Base-by-base conservation (phyloP, 2,888 invertebrate genomes). In the Nomada fucata region DNA sequence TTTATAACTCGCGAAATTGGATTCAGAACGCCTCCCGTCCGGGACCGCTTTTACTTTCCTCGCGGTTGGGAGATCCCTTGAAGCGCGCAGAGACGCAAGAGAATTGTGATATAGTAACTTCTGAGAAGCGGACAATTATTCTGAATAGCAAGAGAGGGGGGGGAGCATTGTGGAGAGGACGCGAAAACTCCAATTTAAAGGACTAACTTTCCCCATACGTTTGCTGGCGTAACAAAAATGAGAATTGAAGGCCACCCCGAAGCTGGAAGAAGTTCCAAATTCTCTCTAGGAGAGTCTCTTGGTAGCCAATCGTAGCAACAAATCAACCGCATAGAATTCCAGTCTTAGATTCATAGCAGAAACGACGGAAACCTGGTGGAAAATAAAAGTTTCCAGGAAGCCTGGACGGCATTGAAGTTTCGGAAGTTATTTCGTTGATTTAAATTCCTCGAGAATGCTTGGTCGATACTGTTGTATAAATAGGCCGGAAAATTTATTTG, bases 401-500 rank as follows among this genome's bases (percentile, higher is more conserved):
- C n/a, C n/a, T 29, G 9, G 5, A 2, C 18, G 20, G 9, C n/a
- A 11, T 5, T 2, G 44, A 44, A 11, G 13, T 1, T 29, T 59
- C 9, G 13, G 13, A 57, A 42, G 52, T 57, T 36, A n/a, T 57
- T 44, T 47, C 26, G 7, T 0, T 4, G 2, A 23, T 15, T 52
- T n/a, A 15, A 47, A 20, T 59, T 44, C 36, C 65, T 36, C 50
- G 11, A 20, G 50, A 50, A 69, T 77, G 44, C 23, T 64, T 13
- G 36, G 15, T 20, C 29, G 60, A 67, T 26, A 13, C 13, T 65
- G 65, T 78, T 1, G 23, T 23, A 23, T 79, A 79, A 79, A 13
- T 23, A 55, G 36, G 36, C 29, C 42, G 10, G 11, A 71, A 29
- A 64, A 15, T 59, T 53, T 47, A 36, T 36, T 7, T 36, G 36